Percentiles rank a stretch among this genome's conserved stretches.
phyloP scores from a whole-genome alignment of 2,888 invertebrate genomes.

The Ectemnius lituratus region DNA sequence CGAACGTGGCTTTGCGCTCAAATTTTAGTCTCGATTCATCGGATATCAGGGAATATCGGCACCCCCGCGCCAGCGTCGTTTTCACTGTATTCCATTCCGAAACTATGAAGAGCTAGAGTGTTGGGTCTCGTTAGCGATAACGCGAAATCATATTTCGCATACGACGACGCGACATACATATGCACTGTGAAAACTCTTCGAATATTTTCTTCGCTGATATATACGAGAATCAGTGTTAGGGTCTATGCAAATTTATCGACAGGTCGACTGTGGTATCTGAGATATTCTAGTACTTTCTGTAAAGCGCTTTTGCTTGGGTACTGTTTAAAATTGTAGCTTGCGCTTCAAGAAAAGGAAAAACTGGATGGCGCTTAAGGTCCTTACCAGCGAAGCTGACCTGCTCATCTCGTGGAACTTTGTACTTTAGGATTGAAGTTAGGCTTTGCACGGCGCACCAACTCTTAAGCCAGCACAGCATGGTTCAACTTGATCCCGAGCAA shows the following conservation, averaged over 20 bases:
- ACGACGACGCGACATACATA: slow-evolving; percentile 34
- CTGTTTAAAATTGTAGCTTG: no score
- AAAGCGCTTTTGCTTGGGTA: no score
- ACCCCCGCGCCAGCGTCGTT: slow-evolving; percentile 18
- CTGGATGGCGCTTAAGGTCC: slow-evolving; percentile 21
- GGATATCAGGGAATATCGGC: slow-evolving; percentile 34
- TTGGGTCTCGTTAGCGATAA: slow-evolving; percentile 59
- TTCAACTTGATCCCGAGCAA: slow-evolving; percentile 37
- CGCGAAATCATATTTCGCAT: slow-evolving; percentile 54
- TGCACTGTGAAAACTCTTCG: slow-evolving; percentile 30
- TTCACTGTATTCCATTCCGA: slow-evolving; percentile 44
- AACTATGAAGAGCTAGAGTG: slow-evolving; percentile 34
- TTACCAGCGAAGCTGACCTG: slow-evolving; percentile 19
- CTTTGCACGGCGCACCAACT: slow-evolving; percentile 41
- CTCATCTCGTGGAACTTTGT: slow-evolving; percentile 32
- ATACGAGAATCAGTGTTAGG: no score
- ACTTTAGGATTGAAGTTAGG: slow-evolving; percentile 40
- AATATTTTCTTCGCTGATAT: background rate
- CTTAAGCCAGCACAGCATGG: slow-evolving; percentile 36
- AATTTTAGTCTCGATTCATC: slow-evolving; percentile 53
- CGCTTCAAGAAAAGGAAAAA: no score
- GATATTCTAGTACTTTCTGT: no score
- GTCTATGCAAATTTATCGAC: no score
- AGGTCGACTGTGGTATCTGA: no score
- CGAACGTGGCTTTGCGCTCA: slow-evolving; percentile 20